These are phyloP conservation scores for Drosophila paranaensis DNA, from an alignment of 2,888 invertebrate species.

Conservation along the genomic window DNA sequence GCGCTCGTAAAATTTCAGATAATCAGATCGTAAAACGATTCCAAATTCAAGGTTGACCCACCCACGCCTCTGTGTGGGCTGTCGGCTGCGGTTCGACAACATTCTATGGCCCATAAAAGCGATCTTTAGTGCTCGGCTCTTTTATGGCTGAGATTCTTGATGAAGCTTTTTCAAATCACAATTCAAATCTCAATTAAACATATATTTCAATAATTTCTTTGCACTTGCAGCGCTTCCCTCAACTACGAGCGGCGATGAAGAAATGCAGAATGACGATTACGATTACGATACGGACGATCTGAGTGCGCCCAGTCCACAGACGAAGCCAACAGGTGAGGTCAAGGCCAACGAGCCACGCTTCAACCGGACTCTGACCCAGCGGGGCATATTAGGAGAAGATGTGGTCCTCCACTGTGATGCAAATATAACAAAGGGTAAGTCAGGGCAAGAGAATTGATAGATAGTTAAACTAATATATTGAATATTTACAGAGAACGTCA, in stretches of 20 bases:
- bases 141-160: constrained; percentile 2
- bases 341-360: background rate
- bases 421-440: constrained; percentile 39
- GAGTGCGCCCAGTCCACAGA: constrained; percentile 46
- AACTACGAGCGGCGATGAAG: constrained; percentile 11
- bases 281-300: constrained; percentile 51
- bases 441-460: accelerated
- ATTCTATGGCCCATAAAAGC: background rate
- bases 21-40: constrained; percentile 38
- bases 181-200: background rate
- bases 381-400: constrained; percentile 56
- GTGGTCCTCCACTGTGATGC: constrained; percentile 53
- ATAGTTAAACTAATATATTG: background rate
- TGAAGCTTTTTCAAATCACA: background rate
- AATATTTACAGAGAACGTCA: constrained; percentile 33
- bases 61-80: constrained; percentile 4
- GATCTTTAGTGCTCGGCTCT: background rate
- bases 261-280: constrained; percentile 54
- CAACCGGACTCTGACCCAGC: constrained; percentile 31
- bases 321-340: constrained; percentile 29
- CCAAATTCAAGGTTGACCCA: constrained; percentile 41
- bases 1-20: constrained; percentile 37
- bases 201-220: constrained; percentile 5
- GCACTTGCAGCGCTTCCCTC: constrained; percentile 40
- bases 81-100: background rate